These are phyloP conservation scores for Elegia similella DNA, from an alignment of 2,888 invertebrate species.

Conservation along the genomic window DNA sequence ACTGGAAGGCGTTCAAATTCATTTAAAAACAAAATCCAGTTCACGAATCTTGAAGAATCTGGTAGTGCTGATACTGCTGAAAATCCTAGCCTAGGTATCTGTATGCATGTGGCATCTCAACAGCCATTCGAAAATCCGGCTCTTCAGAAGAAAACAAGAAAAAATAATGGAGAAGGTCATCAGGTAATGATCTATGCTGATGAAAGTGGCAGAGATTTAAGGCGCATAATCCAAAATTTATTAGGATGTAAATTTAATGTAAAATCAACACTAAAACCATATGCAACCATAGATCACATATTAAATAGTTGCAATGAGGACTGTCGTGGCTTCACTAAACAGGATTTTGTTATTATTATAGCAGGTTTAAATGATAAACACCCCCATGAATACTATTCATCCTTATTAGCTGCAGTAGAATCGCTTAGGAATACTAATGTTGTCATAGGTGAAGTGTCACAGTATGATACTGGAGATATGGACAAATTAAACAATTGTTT, in stretches of 20 bases:
- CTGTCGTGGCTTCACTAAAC: not conserved
- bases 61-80: not conserved
- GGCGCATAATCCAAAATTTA: not conserved
- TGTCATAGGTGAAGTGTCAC: not conserved
- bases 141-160: no score
- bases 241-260: not conserved
- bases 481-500: no score
- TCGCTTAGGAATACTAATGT: not conserved
- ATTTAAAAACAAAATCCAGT: no score
- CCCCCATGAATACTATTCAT: not conserved
- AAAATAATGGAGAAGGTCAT: not conserved
- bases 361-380: not conserved
- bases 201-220: not conserved
- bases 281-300: not conserved
- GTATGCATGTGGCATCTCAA: no score
- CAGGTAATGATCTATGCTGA: not conserved
- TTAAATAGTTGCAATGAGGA: not conserved
- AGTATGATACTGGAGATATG: not conserved
- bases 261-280: not conserved
- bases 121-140: no score
- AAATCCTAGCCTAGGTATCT: no score
- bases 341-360: not conserved
- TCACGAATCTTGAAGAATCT: not conserved
- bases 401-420: not conserved
- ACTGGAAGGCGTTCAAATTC: not conserved